Base-by-base conservation (phyloP, 2,113 vertebrate species). In the Tonatia bakeri region DNA sequence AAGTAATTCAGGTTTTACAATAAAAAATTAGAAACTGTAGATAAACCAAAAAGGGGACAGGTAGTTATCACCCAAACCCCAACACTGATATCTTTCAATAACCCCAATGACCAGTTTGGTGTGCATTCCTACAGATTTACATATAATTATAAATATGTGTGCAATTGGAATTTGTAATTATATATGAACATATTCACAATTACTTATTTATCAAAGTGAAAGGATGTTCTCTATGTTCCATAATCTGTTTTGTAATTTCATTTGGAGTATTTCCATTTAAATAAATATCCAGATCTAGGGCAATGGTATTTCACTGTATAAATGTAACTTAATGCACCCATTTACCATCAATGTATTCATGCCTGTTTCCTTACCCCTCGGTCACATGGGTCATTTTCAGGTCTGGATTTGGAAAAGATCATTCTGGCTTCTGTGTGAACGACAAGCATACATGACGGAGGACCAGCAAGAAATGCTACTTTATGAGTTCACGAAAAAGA, bases 191-290 rank as follows among this genome's bases (percentile, higher is more conserved):
- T 72, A 70, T 45, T 61, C 81, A 56, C 38, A 77, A 72, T 91
- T 87, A 88, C 40, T 87, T 88, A 76, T 86, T 77, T 83, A 76
- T 19, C 12, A 12, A 82, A 76, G 40, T 82, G 26, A 90, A 22
- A 36, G 64, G 6, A 72, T 50, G 3, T 9, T 54, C 4, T 67
- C 4, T 45, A 38, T 79, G 64, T 43, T 72, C 43, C 67, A 4
- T 24, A 65, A 56, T 77, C 28, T 64, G 15, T 70, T 43, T 36
- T n/a, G 28, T 77, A 81, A 75, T 64, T 90, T 92, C 33, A 84
- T 69, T 59, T 83, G 28, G 56, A 95, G 26, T 90, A 59, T 87
- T 95, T 92, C 52, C n/a, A 65, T 28, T 85, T 81, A 80, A 72
- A 76, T 75, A n/a, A 80, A 85, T 81, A 72, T 59, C 64, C 31